Conservation (phyloP, 30 jellyfish, hydroid and myxozoan species). For the Rhopilema esculentum region DNA sequence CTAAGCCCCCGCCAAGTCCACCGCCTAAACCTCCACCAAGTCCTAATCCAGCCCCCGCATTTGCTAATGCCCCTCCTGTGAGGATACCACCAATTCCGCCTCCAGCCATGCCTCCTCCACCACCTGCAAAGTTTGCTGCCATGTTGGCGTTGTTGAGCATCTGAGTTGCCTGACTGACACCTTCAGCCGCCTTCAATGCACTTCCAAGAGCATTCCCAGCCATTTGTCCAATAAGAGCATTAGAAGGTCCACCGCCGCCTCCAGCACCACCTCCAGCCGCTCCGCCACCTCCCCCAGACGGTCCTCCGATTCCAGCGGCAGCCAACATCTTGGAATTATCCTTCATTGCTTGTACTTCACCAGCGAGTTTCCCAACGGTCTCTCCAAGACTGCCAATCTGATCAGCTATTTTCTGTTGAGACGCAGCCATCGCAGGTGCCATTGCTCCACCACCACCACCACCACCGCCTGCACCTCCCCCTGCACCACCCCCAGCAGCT, state of each 20-base stretch:
- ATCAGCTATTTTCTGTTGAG: slow-evolving; percentile 61
- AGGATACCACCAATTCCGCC: slow-evolving; percentile 47
- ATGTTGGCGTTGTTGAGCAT: slow-evolving; percentile 34
- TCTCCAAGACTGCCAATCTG: slow-evolving; percentile 69
- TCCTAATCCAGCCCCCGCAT: slow-evolving; percentile 61
- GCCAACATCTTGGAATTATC: slow-evolving; percentile 78
- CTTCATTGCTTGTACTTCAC: slow-evolving; percentile 90
- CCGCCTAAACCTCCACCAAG: slow-evolving; percentile 45
- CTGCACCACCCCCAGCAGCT: slow-evolving; percentile 85
- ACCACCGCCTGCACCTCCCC: slow-evolving; percentile 79
- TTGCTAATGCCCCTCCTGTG: slow-evolving; percentile 35
- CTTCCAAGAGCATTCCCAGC: slow-evolving; percentile 73
- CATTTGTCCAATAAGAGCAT: slow-evolving; percentile 52
- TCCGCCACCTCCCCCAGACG: slow-evolving; percentile 64
- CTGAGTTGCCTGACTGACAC: slow-evolving; percentile 51
- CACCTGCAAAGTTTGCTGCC: slow-evolving; percentile 22
- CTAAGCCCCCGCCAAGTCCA: slow-evolving; percentile 21
- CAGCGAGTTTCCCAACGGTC: slow-evolving; percentile 84
- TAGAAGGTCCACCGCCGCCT: slow-evolving; percentile 41
- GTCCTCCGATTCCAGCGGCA: slow-evolving; percentile 71
- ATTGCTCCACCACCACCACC: slow-evolving; percentile 74
- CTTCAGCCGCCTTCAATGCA: slow-evolving; percentile 68
- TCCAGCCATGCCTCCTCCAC: slow-evolving; percentile 43
- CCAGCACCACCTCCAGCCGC: slow-evolving; percentile 48
- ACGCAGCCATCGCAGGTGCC: slow-evolving; percentile 78